Evolutionary conservation across 2,797 vertebrate genomes (phyloP).

Genomic region (Falco biarmicus): DNA sequence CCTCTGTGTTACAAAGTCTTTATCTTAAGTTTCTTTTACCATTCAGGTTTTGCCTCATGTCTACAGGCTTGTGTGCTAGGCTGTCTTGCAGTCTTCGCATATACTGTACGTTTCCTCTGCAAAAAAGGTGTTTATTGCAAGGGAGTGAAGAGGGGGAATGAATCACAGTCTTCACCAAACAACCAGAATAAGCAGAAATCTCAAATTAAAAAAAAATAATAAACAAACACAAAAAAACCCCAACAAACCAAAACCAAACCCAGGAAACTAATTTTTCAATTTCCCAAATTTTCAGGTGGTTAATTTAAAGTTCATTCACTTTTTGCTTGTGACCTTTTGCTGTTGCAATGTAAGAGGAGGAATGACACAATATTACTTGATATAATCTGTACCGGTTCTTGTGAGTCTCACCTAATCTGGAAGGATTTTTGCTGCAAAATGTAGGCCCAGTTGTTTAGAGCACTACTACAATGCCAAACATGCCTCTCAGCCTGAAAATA

Average conservation of each 20-base stretch:
- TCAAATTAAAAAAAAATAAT: not conserved
- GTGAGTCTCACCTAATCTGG: rapidly evolving
- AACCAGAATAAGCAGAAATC: not conserved
- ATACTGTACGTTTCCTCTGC: not conserved
- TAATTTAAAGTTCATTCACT: not conserved
- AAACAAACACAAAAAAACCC: no score
- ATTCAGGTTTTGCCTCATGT: rapidly evolving
- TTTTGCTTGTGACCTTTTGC: not conserved
- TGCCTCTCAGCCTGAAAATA: not conserved
- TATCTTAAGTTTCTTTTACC: not conserved
- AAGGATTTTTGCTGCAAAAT: not conserved
- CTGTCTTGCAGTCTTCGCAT: not conserved
- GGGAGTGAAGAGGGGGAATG: not conserved
- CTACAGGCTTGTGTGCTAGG: not conserved
- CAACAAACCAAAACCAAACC: not conserved
- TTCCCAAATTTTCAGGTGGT: not conserved
- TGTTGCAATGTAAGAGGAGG: not conserved
- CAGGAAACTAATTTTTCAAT: not conserved
- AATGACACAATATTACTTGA: not conserved
- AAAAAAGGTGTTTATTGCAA: not conserved
- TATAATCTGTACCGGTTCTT: not conserved
- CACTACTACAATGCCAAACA: not conserved
- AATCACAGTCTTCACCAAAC: not conserved
- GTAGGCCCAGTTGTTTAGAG: not conserved
- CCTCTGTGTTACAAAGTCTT: not conserved